These are phyloP conservation scores for Tetragnatha versicolor DNA, from an alignment of 1,140 invertebrate species.

Conservation along the genomic window DNA sequence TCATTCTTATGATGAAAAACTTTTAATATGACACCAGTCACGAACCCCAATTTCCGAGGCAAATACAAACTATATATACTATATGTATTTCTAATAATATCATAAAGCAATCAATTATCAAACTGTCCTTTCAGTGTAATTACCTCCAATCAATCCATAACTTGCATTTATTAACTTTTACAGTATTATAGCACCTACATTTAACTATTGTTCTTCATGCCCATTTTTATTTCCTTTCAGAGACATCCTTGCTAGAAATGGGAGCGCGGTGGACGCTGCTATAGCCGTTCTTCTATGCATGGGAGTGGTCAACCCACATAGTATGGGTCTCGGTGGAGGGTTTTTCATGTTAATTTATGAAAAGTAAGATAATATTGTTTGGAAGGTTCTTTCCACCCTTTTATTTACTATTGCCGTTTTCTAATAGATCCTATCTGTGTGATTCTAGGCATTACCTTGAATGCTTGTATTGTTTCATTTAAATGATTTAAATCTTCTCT, in stretches of 20 bases:
- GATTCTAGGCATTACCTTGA: no score
- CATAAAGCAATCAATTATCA: no score
- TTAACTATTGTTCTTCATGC: background rate
- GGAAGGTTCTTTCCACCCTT: no score
- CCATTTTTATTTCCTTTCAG: slow-evolving; percentile 58
- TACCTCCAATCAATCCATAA: background rate
- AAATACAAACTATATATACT: no score
- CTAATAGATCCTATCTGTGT: no score
- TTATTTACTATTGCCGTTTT: background rate
- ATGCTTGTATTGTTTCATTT: background rate
- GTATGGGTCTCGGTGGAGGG: slow-evolving; percentile 69
- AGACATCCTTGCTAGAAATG: slow-evolving; percentile 64
- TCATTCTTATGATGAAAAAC: no score
- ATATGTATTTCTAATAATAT: no score
- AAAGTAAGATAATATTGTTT: no score
- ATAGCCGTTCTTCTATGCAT: slow-evolving; percentile 68
- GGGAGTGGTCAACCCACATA: slow-evolving; percentile 68
- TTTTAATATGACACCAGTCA: no score
- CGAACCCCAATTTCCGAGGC: no score
- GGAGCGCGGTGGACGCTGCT: slow-evolving; percentile 70
- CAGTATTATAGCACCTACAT: background rate
- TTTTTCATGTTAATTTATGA: slow-evolving; percentile 66
- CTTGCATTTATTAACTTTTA: background rate
- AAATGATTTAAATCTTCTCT: background rate
- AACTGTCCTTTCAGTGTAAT: no score